Percentiles rank a stretch among this genome's conserved stretches.
Evolutionary conservation across 2,888 invertebrate genomes (phyloP).

Genomic region (Miltochrista miniata): DNA sequence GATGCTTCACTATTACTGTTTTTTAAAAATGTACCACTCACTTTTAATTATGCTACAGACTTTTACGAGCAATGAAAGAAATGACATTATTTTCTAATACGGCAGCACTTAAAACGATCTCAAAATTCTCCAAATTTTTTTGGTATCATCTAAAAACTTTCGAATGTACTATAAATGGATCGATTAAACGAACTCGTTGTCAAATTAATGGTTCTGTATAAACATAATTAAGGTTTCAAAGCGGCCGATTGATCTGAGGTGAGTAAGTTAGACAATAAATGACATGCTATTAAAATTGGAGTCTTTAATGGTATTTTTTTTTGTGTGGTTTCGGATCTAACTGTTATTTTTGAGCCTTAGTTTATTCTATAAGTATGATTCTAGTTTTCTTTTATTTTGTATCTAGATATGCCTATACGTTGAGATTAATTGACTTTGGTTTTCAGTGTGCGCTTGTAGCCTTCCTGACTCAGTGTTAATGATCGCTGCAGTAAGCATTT

Average conservation of each 20-base stretch:
- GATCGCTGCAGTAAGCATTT: no score
- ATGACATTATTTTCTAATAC: constrained; percentile 53
- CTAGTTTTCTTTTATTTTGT: no score
- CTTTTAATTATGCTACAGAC: constrained; percentile 32
- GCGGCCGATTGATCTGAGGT: constrained; percentile 66
- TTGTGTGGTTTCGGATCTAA: constrained; percentile 18
- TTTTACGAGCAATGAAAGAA: constrained; percentile 50
- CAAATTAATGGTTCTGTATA: constrained; percentile 71
- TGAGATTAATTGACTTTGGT: no score
- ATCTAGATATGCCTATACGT: no score
- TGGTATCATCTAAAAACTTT: constrained; percentile 53
- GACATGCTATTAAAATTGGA: constrained; percentile 65
- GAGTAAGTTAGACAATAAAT: constrained; percentile 65
- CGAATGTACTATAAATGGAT: constrained; percentile 53
- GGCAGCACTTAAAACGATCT: constrained; percentile 44
- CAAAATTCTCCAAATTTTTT: constrained; percentile 37
- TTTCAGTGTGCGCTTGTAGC: no score
- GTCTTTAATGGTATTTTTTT: constrained; percentile 43
- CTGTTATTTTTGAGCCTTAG: constrained; percentile 7
- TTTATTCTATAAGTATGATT: no score
- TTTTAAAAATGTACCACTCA: not conserved
- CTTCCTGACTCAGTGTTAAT: no score
- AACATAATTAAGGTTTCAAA: constrained; percentile 80
- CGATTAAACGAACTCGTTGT: constrained; percentile 69
- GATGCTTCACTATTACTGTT: no score